Evolutionary conservation across 2,888 invertebrate species (phyloP).

Genomic region (Rosalia funebris): DNA sequence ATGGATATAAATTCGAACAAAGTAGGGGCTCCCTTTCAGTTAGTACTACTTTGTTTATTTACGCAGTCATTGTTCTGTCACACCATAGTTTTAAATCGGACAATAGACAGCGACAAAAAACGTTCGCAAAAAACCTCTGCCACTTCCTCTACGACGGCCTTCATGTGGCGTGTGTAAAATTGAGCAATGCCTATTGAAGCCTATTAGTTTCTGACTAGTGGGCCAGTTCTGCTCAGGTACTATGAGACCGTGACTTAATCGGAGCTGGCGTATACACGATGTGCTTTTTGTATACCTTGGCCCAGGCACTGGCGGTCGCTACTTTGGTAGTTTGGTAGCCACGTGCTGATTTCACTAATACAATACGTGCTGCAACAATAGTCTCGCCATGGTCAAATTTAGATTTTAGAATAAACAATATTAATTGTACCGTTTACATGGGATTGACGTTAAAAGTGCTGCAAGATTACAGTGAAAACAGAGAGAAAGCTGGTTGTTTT

Average conservation of each 20-base stretch:
- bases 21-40: too few relatives aligned
- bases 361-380: conserved; percentile 20
- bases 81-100: neutral
- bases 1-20: too few relatives aligned
- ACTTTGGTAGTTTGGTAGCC: conserved; percentile 21
- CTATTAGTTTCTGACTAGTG: conserved; percentile 3
- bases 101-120: neutral
- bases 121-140: neutral
- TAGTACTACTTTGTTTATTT: too few relatives aligned
- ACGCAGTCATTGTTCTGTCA: too few relatives aligned
- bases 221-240: conserved; percentile 8
- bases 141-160: conserved; percentile 1
- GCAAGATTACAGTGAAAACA: conserved; percentile 7
- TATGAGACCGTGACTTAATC: conserved; percentile 10
- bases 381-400: conserved; percentile 16
- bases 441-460: too few relatives aligned
- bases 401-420: neutral
- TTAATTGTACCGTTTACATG: too few relatives aligned
- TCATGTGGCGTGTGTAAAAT: conserved; percentile 12
- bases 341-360: conserved; percentile 11
- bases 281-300: conserved; percentile 20
- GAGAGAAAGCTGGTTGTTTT: too few relatives aligned
- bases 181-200: neutral
- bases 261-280: conserved; percentile 2
- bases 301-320: conserved; percentile 5